These are phyloP conservation scores for Conus betulinus DNA, from an alignment of 1,140 invertebrate species.

Conservation along the genomic window DNA sequence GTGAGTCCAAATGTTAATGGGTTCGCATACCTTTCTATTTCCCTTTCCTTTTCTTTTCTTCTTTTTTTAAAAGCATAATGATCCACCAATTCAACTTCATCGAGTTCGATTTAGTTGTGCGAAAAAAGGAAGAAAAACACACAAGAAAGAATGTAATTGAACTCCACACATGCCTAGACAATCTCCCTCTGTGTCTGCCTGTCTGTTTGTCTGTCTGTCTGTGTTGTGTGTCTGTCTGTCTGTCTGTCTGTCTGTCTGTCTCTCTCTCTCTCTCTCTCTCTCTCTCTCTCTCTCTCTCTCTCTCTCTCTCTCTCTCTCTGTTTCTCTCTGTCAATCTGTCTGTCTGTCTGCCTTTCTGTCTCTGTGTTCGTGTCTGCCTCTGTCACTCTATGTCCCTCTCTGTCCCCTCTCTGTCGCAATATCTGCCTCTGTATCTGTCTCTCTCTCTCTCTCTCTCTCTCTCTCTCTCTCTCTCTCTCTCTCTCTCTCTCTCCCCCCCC, in stretches of 20 bases:
- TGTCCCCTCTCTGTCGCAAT: background rate
- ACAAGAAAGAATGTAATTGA: too few species aligned
- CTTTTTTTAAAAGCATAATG: too few species aligned
- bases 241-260: background rate
- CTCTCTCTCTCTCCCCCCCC: conserved; percentile 23
- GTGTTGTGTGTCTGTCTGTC: background rate
- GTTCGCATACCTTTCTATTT: too few species aligned
- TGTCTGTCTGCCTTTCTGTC: background rate
- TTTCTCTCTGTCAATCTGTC: background rate
- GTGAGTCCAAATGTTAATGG: too few species aligned
- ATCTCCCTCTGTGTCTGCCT: too few species aligned
- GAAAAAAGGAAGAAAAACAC: too few species aligned
- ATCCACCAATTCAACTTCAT: too few species aligned
- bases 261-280: background rate
- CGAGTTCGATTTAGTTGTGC: too few species aligned
- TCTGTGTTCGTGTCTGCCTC: background rate
- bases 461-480: conserved; percentile 14
- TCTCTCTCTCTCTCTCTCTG: background rate
- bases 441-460: conserved; percentile 22
- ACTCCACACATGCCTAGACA: too few species aligned
- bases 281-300: background rate
- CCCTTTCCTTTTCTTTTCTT: too few species aligned
- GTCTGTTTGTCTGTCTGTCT: too few species aligned
- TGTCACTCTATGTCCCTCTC: background rate
- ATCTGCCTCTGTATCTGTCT: background rate